Conservation (phyloP, 2,888 invertebrate species). For the Dolichomitus sp. region DNA sequence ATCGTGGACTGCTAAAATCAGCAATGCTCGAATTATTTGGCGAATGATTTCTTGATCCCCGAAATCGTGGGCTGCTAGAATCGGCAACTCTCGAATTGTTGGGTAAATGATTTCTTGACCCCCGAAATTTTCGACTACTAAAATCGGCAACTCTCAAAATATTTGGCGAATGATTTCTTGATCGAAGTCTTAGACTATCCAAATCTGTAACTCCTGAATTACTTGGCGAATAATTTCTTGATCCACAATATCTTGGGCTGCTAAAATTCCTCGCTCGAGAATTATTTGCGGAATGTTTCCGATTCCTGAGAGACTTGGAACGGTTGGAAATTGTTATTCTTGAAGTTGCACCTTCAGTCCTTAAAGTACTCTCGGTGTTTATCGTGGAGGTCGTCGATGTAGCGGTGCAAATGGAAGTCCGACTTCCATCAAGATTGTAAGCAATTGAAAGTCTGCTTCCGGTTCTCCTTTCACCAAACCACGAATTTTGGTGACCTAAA, state of each 20-base stretch:
- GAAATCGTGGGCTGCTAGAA: neutral
- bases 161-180: neutral
- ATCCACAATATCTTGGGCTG: neutral
- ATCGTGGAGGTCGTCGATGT: constrained; percentile 47
- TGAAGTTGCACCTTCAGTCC: constrained; percentile 19
- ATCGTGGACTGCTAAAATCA: neutral
- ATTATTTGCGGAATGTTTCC: neutral
- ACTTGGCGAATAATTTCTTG: neutral
- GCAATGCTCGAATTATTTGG: neutral
- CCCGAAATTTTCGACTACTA: neutral
- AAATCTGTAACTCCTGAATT: neutral
- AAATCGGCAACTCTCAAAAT: neutral
- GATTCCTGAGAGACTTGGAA: neutral
- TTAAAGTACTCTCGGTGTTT: constrained; percentile 41
- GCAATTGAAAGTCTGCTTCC: constrained; percentile 54
- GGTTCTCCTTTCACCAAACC: constrained; percentile 38
- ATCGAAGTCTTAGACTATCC: neutral
- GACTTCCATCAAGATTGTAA: constrained; percentile 46
- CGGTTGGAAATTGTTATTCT: constrained; percentile 8
- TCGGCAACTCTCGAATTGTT: neutral
- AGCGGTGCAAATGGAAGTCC: constrained; percentile 37
- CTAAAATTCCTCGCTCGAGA: neutral
- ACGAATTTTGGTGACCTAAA: constrained; percentile 23
- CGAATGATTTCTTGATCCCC: neutral
- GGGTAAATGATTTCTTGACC: neutral